Conservation (phyloP, 23 tunicate species). For the Oikopleura albicans region DNA sequence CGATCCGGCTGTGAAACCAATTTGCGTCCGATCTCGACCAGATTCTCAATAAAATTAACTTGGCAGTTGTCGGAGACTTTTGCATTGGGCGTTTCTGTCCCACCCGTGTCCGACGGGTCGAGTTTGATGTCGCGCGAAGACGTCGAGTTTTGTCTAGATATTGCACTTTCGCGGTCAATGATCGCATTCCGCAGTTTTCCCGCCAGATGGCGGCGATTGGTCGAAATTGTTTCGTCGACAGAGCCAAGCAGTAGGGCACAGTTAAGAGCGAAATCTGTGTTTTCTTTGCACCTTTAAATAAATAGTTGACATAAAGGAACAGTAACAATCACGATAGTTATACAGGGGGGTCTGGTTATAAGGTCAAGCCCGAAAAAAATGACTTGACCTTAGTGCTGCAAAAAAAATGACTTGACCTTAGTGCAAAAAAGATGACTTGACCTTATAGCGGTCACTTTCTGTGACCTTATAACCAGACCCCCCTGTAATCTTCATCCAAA, state of each 20-base stretch:
- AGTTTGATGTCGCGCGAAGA: background rate
- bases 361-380: no score
- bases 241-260: slow-evolving; percentile 87
- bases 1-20: slow-evolving; percentile 76
- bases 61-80: background rate
- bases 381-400: no score
- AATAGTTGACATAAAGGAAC: background rate
- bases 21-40: slow-evolving; percentile 68
- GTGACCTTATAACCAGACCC: no score
- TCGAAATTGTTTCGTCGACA: slow-evolving; percentile 49
- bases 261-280: slow-evolving; percentile 66
- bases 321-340: background rate
- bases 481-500: no score
- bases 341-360: no score
- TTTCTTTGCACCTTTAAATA: slow-evolving; percentile 62
- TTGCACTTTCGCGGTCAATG: slow-evolving; percentile 16
- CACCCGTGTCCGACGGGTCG: background rate
- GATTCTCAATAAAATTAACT: slow-evolving; percentile 39
- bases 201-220: slow-evolving; percentile 42
- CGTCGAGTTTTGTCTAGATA: slow-evolving; percentile 8
- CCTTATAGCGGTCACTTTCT: no score
- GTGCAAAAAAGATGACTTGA: no score
- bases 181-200: slow-evolving; percentile 33
- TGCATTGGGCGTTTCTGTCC: background rate
- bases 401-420: no score